Base-by-base conservation (phyloP, 2,797 vertebrate species). In the Hemitrygon akajei region DNA sequence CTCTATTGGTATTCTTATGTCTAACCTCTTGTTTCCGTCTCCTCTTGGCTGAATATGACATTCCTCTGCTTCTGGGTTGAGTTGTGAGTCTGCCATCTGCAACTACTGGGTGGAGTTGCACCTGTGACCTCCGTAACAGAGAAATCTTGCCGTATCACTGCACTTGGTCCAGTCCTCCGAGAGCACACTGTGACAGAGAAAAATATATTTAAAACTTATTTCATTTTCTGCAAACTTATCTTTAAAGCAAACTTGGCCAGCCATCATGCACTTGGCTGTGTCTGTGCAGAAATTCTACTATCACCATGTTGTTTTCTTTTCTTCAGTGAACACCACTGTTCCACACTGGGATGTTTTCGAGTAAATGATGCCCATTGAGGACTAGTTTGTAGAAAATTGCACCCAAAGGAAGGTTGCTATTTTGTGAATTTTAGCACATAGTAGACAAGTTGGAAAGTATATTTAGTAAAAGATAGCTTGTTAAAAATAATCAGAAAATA, bases 171-270 rank as follows among this genome's bases (percentile, higher is more conserved):
- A 47, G 47, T 47, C 47, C 47, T 47, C 47, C 47, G 47, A 47
- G 47, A 47, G 47, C 47, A 47, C 47, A 47, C 47, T 47, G 47
- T 47, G 4, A 47, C 97, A 97, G 98, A 96, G 97, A 95, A 96
- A 96, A 96, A 94, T 93, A 95, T 94, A 71, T 93, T 84, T 84
- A 27, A 82, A 69, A 91, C 94, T 95, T 95, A 27, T 40, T 75
- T 95, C 81, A 95, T 93, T 96, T 96, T 95, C 94, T 40, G 95
- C 94, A 96, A 95, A 95, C 95, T 47, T 96, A 95, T 95, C 81
- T 87, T 34, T 69, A 69, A 76, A 71, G 60, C 92, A 94, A 95
- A 97, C 96, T 94, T 95, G 47, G 95, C 95, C 96, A 96, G 96
- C 94, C 95, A 95, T 94, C 94, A 94, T 95, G 95, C 73, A 95